Evolutionary conservation across 2,113 vertebrate genomes (phyloP), one percentile per base, ranked within the genome.

Genomic region (Carassius gibelio): DNA sequence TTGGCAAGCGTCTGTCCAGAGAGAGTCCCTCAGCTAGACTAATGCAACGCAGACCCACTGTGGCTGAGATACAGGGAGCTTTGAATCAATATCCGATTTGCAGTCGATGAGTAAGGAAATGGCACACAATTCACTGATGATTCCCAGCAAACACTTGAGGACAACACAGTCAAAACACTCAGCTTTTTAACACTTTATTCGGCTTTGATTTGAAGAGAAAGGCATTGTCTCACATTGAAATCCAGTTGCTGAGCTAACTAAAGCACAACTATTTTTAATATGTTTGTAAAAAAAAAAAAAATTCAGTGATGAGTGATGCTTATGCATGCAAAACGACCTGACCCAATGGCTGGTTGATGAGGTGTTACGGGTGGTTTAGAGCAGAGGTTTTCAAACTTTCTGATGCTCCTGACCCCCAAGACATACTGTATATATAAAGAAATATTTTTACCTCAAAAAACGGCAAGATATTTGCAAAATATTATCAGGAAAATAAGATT

Each of bases 21-120:
- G 50, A 82, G 50, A 82, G 64, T 55, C 69, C 59, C 55, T 72
- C 30, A 2, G 57, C 48, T 74, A 45, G 45, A 84, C 45, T 64
- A 80, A 66, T 61, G 61, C 75, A 85, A 80, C 66, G 68, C 84
- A 85, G 84, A 34, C 62, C 45, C 59, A 38, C 72, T 64, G 72
- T 19, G 36, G 23, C 55, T 42, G 68, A 78, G 26, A 64, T n/a
- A 61, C 14, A 36, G 57, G 26, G 68, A 61, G 57, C 45, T 72
- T 61, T 42, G 57, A 77, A 62, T 52, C 61, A 42, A 36, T 23
- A 71, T 50, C 50, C 57, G 45, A 72, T 77, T 34, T 42, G 55
- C 57, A 36, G 11, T 23, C 57, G 36, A 45, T 1, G 23, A 84
- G 59, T 30, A 57, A 50, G 48, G 74, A 84, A 75, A 34, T n/a